Base-by-base conservation (phyloP, 2,113 vertebrate species). In the Thalassarche chlororhynchos region DNA sequence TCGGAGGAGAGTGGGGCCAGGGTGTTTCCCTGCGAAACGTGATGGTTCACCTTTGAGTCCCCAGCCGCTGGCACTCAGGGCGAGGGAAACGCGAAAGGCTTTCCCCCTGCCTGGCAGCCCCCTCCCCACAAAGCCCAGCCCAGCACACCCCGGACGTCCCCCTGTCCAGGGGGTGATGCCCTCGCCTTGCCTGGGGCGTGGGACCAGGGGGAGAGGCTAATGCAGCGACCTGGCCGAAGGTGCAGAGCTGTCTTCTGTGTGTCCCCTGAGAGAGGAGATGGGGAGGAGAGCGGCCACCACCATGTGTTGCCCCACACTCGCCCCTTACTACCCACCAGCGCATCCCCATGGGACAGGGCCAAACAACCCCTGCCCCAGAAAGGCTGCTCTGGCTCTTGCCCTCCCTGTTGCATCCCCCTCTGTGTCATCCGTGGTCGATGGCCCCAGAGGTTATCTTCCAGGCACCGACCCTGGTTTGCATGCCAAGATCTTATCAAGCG, bases 21-120 rank as follows among this genome's bases (percentile, higher is more conserved):
- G 54, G 44, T 87, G 47, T 71, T 81, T 93, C 80, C 65, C 58
- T 71, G 32, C 28, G 28, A 74, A 92, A 88, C 29, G 16, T 57
- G 70, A 65, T 42, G n/a, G 84, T 86, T 94, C 87, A 92, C 97
- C 86, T 96, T 96, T 90, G 84, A 95, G 95, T 96, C 93, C 93
- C 92, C 55, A 84, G 91, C 90, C 44, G 34, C 87, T 90, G 96
- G 68, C 81, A 87, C 84, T 91, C 87, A 81, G 65, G 46, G 84
- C 5, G 13, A 88, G 84, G 92, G 95, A 97, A 94, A 88, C 13
- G 40, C 94, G 90, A 88, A 93, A 84, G 75, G 25, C n/a, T 64
- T 87, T 89, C 8, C 13, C 4, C 8, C 16, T 81, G 44, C 26
- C 55, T 79, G 71, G 57, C 49, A 90, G 71, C 47, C 52, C 0